Conservation (phyloP, 1,140 invertebrate species). For the Zeugodacus cucurbitae region DNA sequence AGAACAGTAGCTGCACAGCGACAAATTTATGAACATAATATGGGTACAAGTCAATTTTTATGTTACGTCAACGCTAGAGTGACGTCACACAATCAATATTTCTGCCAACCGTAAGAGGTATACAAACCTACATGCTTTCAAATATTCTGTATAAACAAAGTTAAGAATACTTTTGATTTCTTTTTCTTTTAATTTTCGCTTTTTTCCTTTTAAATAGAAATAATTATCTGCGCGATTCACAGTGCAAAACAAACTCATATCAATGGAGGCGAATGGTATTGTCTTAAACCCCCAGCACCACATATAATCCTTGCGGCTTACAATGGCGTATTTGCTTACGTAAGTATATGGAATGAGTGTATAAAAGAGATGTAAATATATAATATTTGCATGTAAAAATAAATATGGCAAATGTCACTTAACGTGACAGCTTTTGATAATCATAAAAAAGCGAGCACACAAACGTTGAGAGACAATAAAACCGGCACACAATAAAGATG, state of each 20-base stretch:
- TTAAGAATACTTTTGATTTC: too few species aligned
- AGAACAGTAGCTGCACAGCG: too few species aligned
- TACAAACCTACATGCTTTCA: too few species aligned
- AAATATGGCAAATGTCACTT: slow-evolving; percentile 64
- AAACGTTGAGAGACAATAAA: slow-evolving; percentile 13
- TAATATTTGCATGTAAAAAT: slow-evolving; percentile 21
- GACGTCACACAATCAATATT: too few species aligned
- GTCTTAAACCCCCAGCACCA: neutral
- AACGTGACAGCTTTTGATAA: slow-evolving; percentile 63
- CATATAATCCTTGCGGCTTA: neutral
- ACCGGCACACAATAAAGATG: neutral
- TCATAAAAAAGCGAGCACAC: slow-evolving; percentile 47
- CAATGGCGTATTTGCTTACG: neutral
- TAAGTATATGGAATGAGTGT: neutral
- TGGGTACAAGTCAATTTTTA: too few species aligned
- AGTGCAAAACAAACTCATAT: neutral
- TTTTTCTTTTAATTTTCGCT: too few species aligned
- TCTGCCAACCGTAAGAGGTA: too few species aligned
- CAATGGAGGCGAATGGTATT: neutral
- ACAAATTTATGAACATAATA: too few species aligned
- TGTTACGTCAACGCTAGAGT: too few species aligned
- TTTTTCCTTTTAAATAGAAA: neutral
- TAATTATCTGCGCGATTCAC: neutral
- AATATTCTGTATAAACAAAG: too few species aligned
- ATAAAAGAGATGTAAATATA: neutral